Percentiles rank a stretch among this genome's conserved stretches.
These are phyloP conservation scores for Drosophila paramelanica DNA, from an alignment of 2,888 invertebrate species.

Conservation along the genomic window DNA sequence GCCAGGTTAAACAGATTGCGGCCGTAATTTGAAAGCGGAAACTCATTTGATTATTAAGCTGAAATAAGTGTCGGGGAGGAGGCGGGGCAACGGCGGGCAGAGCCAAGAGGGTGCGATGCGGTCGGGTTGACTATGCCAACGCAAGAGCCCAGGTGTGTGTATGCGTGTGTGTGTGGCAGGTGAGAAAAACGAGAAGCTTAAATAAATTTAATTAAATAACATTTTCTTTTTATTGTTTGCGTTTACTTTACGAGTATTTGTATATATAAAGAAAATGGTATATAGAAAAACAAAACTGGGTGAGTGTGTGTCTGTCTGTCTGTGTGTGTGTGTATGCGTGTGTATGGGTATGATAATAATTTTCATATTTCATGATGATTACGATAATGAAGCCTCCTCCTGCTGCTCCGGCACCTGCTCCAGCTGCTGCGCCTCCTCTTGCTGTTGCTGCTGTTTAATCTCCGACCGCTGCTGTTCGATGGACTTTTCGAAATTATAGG, in stretches of 20 bases:
- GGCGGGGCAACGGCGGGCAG: too few relatives aligned
- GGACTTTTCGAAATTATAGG: conserved; percentile 80
- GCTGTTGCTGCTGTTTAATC: conserved; percentile 37
- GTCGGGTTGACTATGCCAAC: conserved; percentile 6
- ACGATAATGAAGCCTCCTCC: conserved; percentile 44
- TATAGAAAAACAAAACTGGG: conserved; percentile 37
- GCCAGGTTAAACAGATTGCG: conserved; percentile 76
- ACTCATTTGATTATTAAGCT: conserved; percentile 80
- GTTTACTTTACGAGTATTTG: conserved; percentile 69
- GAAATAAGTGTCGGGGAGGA: conserved; percentile 65
- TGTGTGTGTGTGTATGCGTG: conserved; percentile 3
- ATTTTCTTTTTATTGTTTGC: conserved; percentile 79
- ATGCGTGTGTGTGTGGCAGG: conserved; percentile 15
- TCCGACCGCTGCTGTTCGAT: conserved; percentile 53
- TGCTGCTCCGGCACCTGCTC: conserved; percentile 16
- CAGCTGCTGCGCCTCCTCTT: conserved; percentile 19
- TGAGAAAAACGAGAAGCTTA: conserved; percentile 70
- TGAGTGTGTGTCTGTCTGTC: conserved; percentile 14
- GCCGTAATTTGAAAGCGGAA: conserved; percentile 79
- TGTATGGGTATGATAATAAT: conserved; percentile 45
- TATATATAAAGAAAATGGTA: conserved; percentile 32
- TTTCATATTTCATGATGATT: conserved; percentile 59
- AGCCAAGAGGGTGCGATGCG: not conserved
- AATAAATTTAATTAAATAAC: conserved; percentile 81
- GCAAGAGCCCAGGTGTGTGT: conserved; percentile 11